These are phyloP conservation scores for Heterochromis multidens DNA, from an alignment of 2,113 vertebrate species.

Conservation along the genomic window DNA sequence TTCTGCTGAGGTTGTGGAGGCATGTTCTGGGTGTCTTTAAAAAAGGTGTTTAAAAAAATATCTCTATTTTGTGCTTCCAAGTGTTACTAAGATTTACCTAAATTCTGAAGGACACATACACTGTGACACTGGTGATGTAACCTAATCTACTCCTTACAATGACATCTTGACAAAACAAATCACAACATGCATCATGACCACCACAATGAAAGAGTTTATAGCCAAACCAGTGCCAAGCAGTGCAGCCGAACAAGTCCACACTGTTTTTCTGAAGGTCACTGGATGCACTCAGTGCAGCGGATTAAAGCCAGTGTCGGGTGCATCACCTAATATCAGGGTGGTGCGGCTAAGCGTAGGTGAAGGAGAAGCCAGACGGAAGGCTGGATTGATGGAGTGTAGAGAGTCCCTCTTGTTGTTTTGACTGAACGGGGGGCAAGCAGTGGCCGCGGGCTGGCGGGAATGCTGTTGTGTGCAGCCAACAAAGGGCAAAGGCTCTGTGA, in stretches of 20 bases:
- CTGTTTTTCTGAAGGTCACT: neutral
- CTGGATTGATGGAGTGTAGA: slow-evolving; percentile 63
- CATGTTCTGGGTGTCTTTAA: slow-evolving; percentile 18
- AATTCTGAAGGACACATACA: slow-evolving; percentile 2
- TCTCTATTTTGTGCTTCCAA: slow-evolving; percentile 59
- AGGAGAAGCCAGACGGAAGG: slow-evolving; percentile 65
- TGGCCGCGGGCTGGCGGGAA: neutral
- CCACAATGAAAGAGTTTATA: neutral
- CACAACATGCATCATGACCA: neutral
- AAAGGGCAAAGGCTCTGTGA: neutral
- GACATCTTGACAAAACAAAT: slow-evolving; percentile 41
- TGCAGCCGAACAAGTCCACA: neutral
- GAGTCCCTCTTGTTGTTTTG: slow-evolving; percentile 52
- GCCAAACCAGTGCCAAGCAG: neutral
- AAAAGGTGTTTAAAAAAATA: slow-evolving; percentile 56
- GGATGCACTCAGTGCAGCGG: slow-evolving; percentile 33
- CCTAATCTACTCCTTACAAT: slow-evolving; percentile 13
- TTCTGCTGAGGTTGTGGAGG: slow-evolving; percentile 50
- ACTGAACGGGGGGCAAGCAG: slow-evolving; percentile 37
- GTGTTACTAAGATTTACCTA: slow-evolving; percentile 54
- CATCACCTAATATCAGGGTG: slow-evolving; percentile 39
- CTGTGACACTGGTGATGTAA: neutral
- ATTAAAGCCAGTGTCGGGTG: slow-evolving; percentile 49
- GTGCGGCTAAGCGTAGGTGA: slow-evolving; percentile 54
- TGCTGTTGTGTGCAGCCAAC: slow-evolving; percentile 27